These are phyloP conservation scores for Andrena bicolor DNA, from an alignment of 2,888 invertebrate genomes.

Conservation along the genomic window DNA sequence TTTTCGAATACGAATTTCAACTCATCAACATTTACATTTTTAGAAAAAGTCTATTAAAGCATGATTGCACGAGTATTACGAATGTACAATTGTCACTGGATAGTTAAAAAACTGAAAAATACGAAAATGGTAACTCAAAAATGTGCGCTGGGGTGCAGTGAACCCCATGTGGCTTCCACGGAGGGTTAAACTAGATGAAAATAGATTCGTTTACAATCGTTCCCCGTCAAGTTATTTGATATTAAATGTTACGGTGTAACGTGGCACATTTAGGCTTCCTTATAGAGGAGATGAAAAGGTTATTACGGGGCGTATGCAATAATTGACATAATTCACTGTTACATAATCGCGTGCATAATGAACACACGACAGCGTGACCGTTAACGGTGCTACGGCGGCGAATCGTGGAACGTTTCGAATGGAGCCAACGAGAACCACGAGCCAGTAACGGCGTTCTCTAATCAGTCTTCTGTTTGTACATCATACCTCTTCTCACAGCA, in stretches of 20 bases:
- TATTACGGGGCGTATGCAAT: conserved; percentile 34
- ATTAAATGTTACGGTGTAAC: neutral
- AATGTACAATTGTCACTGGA: too few relatives aligned
- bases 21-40: too few relatives aligned
- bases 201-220: neutral
- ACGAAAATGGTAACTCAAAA: too few relatives aligned
- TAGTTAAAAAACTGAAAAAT: too few relatives aligned
- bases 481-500: conserved; percentile 55
- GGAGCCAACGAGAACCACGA: conserved; percentile 46
- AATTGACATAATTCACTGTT: conserved; percentile 53
- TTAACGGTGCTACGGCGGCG: conserved; percentile 19
- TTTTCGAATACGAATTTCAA: too few relatives aligned
- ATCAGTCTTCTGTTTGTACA: conserved; percentile 52
- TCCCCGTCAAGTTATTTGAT: neutral
- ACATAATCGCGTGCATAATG: conserved; percentile 50
- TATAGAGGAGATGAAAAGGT: conserved; percentile 21
- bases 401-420: conserved; percentile 34
- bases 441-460: conserved; percentile 31
- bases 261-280: neutral
- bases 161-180: too few relatives aligned
- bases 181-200: neutral
- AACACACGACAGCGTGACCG: conserved; percentile 39
- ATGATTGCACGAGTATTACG: too few relatives aligned
- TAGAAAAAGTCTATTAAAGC: too few relatives aligned
- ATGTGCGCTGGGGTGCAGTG: too few relatives aligned